Base-by-base conservation (phyloP, 2,888 invertebrate species). In the Mallateleia sp. region DNA sequence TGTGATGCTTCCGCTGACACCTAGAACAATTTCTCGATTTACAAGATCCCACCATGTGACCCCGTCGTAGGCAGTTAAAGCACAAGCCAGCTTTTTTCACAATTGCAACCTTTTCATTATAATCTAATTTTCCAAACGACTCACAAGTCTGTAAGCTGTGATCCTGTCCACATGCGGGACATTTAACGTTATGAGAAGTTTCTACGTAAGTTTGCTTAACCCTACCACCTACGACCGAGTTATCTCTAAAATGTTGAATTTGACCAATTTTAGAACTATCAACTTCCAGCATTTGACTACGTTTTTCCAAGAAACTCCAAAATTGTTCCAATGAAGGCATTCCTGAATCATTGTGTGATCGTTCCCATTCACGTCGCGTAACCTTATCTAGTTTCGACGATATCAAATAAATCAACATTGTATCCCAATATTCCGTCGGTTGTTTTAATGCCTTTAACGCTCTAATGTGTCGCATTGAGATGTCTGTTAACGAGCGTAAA, bases 331-430 rank as follows among this genome's bases (percentile, higher is more conserved):
- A 25, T 11, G n/a, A 11, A 3, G 74, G 60, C 24, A 60, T 20
- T 6, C 6, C 11, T 1, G 58, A 34, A 24, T 25, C 74, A 2
- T 6, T 20, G 5, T 54, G 9, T 1, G 71, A 32, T 1, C 32
- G 18, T 34, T 71, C 71, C 71, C 54, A 71, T n/a, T 71, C 71
- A 5, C 15, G 6, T 32, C 71, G 25, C 38, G 38, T 38, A 9
- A 11, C 11, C 11, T 38, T 38, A 11, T 38, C 38, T 9, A 38
- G 11, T 38, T 38, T 38, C 8, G 11, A 9, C 11, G 38, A 9
- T 11, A 38, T 14, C 2, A 38, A 9, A 11, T 38, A 11, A 2
- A 38, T 9, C 2, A 38, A 14, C 11, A 38, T 11, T 11, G 14
- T 11, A 11, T 38, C 38, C 38, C 38, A 38, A 2, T 38, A 11